Evolutionary conservation across 1,140 invertebrate genomes (phyloP).

Genomic region (Drosophila ercepeae): DNA sequence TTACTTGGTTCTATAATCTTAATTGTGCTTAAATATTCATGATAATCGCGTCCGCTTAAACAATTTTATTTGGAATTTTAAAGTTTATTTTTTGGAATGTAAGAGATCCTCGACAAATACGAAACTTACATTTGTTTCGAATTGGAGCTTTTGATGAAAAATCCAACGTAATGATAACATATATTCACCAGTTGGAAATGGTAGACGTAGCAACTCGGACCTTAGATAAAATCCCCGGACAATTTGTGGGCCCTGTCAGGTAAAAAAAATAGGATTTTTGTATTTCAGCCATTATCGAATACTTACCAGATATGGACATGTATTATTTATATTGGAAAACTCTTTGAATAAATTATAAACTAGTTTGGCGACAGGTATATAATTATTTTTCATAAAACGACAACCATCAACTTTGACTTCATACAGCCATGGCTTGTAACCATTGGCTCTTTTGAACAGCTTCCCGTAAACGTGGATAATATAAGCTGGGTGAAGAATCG

Average conservation of each 20-base stretch:
- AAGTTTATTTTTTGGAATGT: not conserved
- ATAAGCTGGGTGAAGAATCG: constrained; percentile 9
- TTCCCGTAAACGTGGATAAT: not conserved
- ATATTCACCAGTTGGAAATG: constrained; percentile 28
- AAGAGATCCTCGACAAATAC: not conserved
- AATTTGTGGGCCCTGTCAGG: not conserved
- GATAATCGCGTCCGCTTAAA: too few relatives aligned
- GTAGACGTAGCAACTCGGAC: not conserved
- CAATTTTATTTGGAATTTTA: too few relatives aligned
- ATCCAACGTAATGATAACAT: not conserved
- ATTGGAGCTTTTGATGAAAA: not conserved
- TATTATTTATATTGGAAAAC: constrained; percentile 33
- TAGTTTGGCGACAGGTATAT: constrained; percentile 12
- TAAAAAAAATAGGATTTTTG: too few relatives aligned
- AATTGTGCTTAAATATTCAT: too few relatives aligned
- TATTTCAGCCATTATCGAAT: not conserved
- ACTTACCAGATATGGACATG: constrained; percentile 37
- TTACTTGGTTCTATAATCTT: too few relatives aligned
- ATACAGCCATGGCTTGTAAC: constrained; percentile 27
- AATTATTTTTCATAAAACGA: constrained; percentile 4
- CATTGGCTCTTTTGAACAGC: constrained; percentile 15
- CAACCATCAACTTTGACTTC: constrained; percentile 14
- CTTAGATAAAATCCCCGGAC: constrained; percentile 5
- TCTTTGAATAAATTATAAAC: constrained; percentile 4
- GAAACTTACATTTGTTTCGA: constrained; percentile 9